Evolutionary conservation across 2,888 invertebrate species (phyloP).

Genomic region (Phragmatobia fuliginosa): DNA sequence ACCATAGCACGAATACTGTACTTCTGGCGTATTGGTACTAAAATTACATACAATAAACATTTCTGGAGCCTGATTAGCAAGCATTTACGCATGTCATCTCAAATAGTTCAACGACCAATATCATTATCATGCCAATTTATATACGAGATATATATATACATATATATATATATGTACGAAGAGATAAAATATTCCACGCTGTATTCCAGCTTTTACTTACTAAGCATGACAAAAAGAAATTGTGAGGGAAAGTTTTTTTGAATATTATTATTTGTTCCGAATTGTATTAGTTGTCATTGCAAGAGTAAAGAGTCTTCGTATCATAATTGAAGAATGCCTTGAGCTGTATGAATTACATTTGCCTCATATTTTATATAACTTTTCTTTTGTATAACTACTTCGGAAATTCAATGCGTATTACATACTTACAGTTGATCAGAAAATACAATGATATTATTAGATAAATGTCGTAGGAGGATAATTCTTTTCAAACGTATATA

Average conservation of each 20-base stretch:
- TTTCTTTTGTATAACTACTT: slow-evolving; percentile 7
- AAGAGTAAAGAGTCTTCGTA: slow-evolving; percentile 28
- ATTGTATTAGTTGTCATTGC: slow-evolving; percentile 16
- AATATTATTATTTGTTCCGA: slow-evolving; percentile 1
- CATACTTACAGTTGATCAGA: not conserved
- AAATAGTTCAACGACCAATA: not conserved
- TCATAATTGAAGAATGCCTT: slow-evolving; percentile 40
- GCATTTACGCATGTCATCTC: not conserved
- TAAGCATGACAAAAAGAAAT: slow-evolving; percentile 15
- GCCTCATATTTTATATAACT: slow-evolving; percentile 22
- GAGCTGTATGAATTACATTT: slow-evolving; percentile 30
- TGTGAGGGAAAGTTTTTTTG: slow-evolving; percentile 9
- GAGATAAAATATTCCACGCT: not conserved
- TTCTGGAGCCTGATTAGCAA: no score
- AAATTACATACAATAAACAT: no score
- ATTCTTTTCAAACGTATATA: not conserved
- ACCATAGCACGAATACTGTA: no score
- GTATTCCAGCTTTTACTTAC: slow-evolving; percentile 10
- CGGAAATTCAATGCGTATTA: not conserved
- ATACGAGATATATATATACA: no score
- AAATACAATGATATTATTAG: not conserved
- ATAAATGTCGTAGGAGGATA: not conserved
- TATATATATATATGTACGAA: no score
- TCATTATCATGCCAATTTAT: not conserved
- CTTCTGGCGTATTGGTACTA: no score